Conservation (phyloP, 2,888 invertebrate genomes). For the Limnephilus lunatus region DNA sequence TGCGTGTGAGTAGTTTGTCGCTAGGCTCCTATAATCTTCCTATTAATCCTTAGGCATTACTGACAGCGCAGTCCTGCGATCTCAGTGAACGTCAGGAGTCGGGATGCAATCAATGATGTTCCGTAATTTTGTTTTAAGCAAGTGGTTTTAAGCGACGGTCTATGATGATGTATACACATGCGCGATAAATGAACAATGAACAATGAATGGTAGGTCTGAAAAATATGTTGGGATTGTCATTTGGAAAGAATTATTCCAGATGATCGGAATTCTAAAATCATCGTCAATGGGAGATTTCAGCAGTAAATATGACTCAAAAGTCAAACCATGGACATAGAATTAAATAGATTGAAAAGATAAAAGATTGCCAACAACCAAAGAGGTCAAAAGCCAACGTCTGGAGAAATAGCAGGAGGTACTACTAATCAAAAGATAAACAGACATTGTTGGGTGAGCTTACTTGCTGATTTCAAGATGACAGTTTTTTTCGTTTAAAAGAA, state of each 20-base stretch:
- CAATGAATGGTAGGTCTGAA: not conserved
- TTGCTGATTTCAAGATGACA: not conserved
- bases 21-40: constrained; percentile 7
- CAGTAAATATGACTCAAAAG: not conserved
- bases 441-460: not conserved
- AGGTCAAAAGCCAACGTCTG: not conserved
- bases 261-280: not conserved
- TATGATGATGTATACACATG: constrained; percentile 4
- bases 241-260: not conserved
- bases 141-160: not conserved
- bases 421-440: not conserved
- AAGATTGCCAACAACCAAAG: not conserved
- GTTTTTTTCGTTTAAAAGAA: not conserved
- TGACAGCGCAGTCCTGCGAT: not conserved
- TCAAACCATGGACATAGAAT: not conserved
- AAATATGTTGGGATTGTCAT: too few species aligned
- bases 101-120: not conserved
- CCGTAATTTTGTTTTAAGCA: constrained; percentile 21
- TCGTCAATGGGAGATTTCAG: too few species aligned
- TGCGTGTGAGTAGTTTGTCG: not conserved
- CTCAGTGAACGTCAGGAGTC: not conserved
- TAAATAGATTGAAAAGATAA: not conserved
- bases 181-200: not conserved
- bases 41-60: constrained; percentile 14
- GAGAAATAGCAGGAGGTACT: too few species aligned